Base-by-base conservation (phyloP, 2,888 invertebrate species). In the Aproaerema taeniolella region DNA sequence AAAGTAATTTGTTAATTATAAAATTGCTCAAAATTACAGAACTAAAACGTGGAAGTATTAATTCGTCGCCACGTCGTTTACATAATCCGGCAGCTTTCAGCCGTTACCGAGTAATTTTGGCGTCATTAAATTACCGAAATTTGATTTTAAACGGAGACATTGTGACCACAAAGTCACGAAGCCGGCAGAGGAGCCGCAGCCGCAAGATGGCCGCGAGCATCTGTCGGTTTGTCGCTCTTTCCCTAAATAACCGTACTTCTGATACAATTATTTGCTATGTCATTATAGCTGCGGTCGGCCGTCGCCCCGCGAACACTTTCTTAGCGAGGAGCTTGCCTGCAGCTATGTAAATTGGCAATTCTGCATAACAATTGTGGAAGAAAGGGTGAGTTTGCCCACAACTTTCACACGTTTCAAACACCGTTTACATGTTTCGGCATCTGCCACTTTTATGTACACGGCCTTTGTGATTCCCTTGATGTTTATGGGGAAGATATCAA, bases 221-320 rank as follows among this genome's bases (percentile, higher is more conserved):
- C 80, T 86, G 85, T 81, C 82, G 74, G 67, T 68, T 81, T 81
- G 81, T 76, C 83, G 82, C 81, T 79, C 69, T 78, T 82, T 70
- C 67, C 61, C 62, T 65, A 74, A 79, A 78, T 76, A 75, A 76
- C 74, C 57, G 67, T 75, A 69, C 61, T 75, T 68, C 70, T 67
- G 67, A 67, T 72, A 70, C 69, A 80, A 78, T 85, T 79, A 78
- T 73, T 67, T 67, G 60, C 58, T 65, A 57, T 68, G 63, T 67
- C 66, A 67, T 69, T 76, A 74, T 71, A 69, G 61, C 62, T 83
- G 83, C 60, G 85, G 85, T 83, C 58, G 45, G 50, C 51, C 58
- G 70, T 62, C 52, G 53, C 62, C 60, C 61, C 58, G 64, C 61
- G 61, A 71, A 73, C 72, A 74, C 72, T 76, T 75, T 67, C 64